These are phyloP conservation scores for Scylla paramamosain DNA, from an alignment of 1,140 invertebrate genomes.

Conservation along the genomic window DNA sequence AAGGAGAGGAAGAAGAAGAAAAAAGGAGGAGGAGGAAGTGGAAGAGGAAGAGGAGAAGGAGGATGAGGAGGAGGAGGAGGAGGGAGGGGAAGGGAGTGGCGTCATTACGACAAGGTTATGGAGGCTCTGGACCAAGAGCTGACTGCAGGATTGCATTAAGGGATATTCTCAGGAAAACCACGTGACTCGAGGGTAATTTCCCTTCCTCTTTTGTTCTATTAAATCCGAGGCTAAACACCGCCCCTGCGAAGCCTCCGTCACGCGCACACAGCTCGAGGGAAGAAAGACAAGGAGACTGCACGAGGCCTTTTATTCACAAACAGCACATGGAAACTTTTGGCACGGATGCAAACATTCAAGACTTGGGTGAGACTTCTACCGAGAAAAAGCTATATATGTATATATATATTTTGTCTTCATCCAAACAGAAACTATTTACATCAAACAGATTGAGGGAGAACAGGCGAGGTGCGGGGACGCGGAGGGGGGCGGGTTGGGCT, in stretches of 20 bases:
- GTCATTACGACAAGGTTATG: background rate
- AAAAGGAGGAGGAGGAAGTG: background rate
- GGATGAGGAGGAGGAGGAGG: too few species aligned
- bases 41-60: too few species aligned
- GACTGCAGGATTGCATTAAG: slow-evolving; percentile 12
- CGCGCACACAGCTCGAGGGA: background rate
- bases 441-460: background rate
- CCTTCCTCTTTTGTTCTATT: background rate
- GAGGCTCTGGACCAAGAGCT: background rate
- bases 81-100: background rate
- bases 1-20: background rate
- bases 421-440: slow-evolving; percentile 23
- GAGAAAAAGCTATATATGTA: slow-evolving; percentile 23
- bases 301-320: slow-evolving; percentile 14
- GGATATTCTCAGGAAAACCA: slow-evolving; percentile 11
- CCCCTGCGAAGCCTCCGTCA: background rate
- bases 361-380: slow-evolving; percentile 20
- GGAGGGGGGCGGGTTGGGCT: background rate
- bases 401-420: slow-evolving; percentile 25
- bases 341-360: slow-evolving; percentile 21
- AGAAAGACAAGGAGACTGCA: background rate
- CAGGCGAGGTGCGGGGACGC: background rate
- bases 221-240: background rate
- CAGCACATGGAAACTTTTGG: slow-evolving; percentile 13
- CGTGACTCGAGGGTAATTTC: background rate